Evolutionary conservation across 2,113 vertebrate genomes (phyloP).

Genomic region (Myanophis thanlyinensis): DNA sequence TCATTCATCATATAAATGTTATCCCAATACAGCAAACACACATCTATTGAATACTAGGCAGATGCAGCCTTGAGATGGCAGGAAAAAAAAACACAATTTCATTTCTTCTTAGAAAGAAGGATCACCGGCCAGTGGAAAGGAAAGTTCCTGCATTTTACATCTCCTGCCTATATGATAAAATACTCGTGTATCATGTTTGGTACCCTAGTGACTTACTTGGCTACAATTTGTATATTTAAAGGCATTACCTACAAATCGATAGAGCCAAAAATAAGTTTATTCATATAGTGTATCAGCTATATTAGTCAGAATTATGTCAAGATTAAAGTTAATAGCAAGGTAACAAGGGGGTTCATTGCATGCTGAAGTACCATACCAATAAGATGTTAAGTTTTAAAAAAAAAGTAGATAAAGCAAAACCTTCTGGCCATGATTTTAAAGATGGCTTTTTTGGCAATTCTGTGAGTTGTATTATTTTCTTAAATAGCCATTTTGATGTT

Average conservation of each 20-base stretch:
- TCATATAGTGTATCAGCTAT: neutral
- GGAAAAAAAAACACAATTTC: neutral
- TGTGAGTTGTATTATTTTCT: neutral
- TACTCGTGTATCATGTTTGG: neutral
- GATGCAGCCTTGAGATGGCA: neutral
- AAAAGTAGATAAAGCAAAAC: neutral
- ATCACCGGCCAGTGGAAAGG: neutral
- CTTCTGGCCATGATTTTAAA: neutral
- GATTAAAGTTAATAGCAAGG: neutral
- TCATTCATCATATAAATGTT: neutral
- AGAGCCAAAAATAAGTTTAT: neutral
- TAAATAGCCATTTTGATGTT: neutral
- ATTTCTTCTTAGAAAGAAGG: neutral
- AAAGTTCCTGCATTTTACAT: neutral
- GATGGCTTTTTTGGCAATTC: neutral
- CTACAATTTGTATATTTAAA: neutral
- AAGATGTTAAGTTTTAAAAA: neutral
- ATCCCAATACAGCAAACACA: neutral
- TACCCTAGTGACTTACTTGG: neutral
- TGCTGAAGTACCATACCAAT: neutral
- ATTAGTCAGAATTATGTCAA: neutral
- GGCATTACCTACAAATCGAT: neutral
- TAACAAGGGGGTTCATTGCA: neutral
- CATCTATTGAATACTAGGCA: neutral
- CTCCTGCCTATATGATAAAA: neutral